These are phyloP conservation scores for Cylloceria caligata DNA, from an alignment of 2,888 invertebrate species.

Conservation along the genomic window DNA sequence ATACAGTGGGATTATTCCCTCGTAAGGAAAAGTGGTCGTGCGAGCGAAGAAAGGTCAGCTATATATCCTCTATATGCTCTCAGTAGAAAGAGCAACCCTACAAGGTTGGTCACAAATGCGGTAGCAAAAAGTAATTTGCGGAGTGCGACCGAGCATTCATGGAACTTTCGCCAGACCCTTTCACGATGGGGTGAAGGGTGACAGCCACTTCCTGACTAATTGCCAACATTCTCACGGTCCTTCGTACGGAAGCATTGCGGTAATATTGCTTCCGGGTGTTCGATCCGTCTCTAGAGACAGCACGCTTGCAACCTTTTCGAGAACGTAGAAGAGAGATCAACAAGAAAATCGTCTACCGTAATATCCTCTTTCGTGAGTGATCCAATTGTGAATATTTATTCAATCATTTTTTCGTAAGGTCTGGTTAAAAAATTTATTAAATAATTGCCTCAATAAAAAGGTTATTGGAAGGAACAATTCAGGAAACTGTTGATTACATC, in stretches of 20 bases:
- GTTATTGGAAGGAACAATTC: too few relatives aligned
- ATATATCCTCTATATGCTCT: too few relatives aligned
- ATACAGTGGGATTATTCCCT: constrained; percentile 22
- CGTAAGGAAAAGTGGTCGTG: constrained; percentile 31
- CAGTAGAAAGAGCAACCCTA: constrained; percentile 7
- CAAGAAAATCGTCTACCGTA: neutral
- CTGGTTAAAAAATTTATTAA: too few relatives aligned
- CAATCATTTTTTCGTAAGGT: neutral
- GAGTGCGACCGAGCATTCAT: constrained; percentile 19
- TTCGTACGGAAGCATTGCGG: constrained; percentile 75
- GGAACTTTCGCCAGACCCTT: constrained; percentile 55
- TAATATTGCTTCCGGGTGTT: constrained; percentile 77
- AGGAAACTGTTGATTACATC: too few relatives aligned
- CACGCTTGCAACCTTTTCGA: constrained; percentile 9
- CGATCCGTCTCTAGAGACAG: constrained; percentile 63
- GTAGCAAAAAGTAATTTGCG: constrained; percentile 52
- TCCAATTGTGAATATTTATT: neutral
- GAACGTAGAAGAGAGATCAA: neutral
- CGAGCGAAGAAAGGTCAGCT: constrained; percentile 41
- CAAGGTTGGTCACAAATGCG: constrained; percentile 42
- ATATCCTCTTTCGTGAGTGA: neutral
- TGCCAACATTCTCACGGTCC: constrained; percentile 75
- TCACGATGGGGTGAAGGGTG: constrained; percentile 73
- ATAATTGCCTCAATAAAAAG: too few relatives aligned
- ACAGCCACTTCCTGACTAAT: constrained; percentile 80